phyloP scores from a whole-genome alignment of 2,797 vertebrate genomes.

The Centroberyx gerrardi region DNA sequence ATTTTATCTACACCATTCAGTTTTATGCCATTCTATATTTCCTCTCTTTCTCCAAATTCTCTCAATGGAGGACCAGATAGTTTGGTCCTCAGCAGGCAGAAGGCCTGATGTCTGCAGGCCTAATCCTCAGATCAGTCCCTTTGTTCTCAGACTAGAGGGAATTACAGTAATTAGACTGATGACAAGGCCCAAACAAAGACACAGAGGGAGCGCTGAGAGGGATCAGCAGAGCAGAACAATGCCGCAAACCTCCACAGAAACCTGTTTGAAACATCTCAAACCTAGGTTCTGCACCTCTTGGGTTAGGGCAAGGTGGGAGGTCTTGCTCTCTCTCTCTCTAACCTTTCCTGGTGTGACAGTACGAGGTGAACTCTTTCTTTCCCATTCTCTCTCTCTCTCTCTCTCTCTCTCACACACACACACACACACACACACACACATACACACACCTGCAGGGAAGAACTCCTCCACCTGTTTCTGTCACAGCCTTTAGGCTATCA shows the following conservation, averaged over 20 bases:
- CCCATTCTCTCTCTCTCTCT: not conserved
- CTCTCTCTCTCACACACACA: not conserved
- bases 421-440: too few relatives aligned
- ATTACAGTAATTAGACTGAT: slow-evolving; percentile 75
- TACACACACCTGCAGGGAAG: too few relatives aligned
- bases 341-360: not conserved
- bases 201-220: slow-evolving; percentile 1
- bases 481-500: not conserved
- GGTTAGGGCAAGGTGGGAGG: slow-evolving; percentile 1
- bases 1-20: not conserved
- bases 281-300: not conserved
- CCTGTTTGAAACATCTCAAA: not conserved
- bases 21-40: not conserved
- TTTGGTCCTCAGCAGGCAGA: slow-evolving; percentile 10
- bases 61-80: slow-evolving; percentile 18
- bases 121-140: slow-evolving; percentile 60
- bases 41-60: not conserved
- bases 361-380: slow-evolving; percentile 1
- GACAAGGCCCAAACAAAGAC: slow-evolving; percentile 47
- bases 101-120: slow-evolving; percentile 22
- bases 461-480: not conserved
- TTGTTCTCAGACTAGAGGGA: slow-evolving; percentile 71
- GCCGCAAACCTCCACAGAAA: slow-evolving; percentile 14
- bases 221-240: slow-evolving; percentile 25
- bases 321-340: not conserved